Evolutionary conservation across 2,888 invertebrate species (phyloP), one percentile per base, ranked within the genome.

Genomic region (Drosophila flavopinicola): DNA sequence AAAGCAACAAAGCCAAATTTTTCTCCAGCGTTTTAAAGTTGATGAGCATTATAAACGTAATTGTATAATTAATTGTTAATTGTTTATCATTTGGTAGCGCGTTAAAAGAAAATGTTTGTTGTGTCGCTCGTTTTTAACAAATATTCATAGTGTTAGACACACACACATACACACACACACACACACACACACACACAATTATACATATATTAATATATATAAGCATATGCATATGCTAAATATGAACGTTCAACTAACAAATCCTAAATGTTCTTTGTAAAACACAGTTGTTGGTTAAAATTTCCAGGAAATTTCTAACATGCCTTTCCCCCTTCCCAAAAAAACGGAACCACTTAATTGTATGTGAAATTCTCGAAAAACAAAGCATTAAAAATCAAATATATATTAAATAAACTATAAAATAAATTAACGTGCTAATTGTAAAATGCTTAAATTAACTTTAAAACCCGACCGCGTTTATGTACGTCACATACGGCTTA

Each of bases 1-100:
- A 41, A 58, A 59, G 69, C 58, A 66, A 61, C 41, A 75, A 70
- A 80, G 76, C 84, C 79, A 80, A 80, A 80, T 69, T 72, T 51
- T 47, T 53, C 48, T 58, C 54, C 67, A 78, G 54, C 57, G 57
- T 45, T 78, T 66, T 15, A 35, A 48, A 38, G 33, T 66, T 65
- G 54, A 63, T 60, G 56, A 68, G 42, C 51, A 66, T 39, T 35
- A 56, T 51, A 65, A 57, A 68, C 47, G 49, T 71, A 67, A 64
- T 61, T 67, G 63, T 74, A 60, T 64, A 64, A 66, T 73, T 83
- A 70, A 79, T 79, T 80, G 83, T 80, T 79, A 78, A 74, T 75
- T 72, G 72, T 77, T 82, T 72, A 42, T 44, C 58, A 63, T 75
- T 63, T 75, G 64, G 57, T 72, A 68, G 71, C 53, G 49, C 56